These are phyloP conservation scores for Drosophila mulleri DNA, from an alignment of 2,888 invertebrate genomes.

Conservation along the genomic window DNA sequence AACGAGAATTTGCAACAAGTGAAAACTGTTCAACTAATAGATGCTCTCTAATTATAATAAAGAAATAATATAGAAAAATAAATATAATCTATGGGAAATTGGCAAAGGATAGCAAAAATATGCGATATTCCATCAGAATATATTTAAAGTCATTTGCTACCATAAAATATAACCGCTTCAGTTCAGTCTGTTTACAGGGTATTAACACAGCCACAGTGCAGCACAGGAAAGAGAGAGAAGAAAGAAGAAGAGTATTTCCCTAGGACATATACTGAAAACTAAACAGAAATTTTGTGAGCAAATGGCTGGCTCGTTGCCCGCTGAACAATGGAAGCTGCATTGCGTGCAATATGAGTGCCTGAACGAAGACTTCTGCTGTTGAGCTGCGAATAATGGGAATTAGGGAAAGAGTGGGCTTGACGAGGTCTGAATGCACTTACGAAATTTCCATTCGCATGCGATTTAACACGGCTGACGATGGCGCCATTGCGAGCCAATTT, in stretches of 20 bases:
- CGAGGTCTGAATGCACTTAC: constrained; percentile 1
- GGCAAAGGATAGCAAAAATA: not conserved
- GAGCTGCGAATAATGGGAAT: constrained; percentile 6
- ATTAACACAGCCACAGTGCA: constrained; percentile 7
- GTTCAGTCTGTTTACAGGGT: not conserved
- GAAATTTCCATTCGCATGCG: not conserved
- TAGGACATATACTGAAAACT: constrained; percentile 39
- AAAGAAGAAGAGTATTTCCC: constrained; percentile 24
- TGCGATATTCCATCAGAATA: not conserved
- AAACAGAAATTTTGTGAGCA: constrained; percentile 32
- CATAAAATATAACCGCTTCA: not conserved
- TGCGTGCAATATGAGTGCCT: constrained; percentile 34
- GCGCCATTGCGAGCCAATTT: too few species aligned
- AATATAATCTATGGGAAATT: not conserved
- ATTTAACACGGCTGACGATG: not conserved
- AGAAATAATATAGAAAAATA: not conserved
- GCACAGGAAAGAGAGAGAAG: not conserved
- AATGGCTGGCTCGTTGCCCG: constrained; percentile 21
- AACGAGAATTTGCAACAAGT: constrained; percentile 35
- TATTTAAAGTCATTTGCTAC: not conserved
- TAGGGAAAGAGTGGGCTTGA: not conserved
- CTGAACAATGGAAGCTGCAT: constrained; percentile 36
- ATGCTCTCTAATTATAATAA: constrained; percentile 6
- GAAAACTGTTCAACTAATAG: not conserved
- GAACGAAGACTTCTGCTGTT: constrained; percentile 16